A percentile compares a stretch with the other conserved stretches of the same genome.
phyloP scores from a whole-genome alignment of 2,797 vertebrate species.

The Melanotaenia parkinsoni region DNA sequence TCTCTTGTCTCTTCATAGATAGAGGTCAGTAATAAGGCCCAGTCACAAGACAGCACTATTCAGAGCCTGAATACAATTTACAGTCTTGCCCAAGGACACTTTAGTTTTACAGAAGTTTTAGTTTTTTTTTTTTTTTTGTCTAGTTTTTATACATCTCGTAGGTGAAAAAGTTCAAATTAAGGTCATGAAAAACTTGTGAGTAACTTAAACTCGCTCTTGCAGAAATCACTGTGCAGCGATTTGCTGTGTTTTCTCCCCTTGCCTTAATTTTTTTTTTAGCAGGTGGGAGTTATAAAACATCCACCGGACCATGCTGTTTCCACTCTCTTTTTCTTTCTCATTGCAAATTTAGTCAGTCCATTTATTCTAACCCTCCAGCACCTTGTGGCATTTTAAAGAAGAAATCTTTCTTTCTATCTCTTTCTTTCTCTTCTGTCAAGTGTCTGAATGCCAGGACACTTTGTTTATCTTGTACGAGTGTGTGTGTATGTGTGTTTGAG shows the following conservation, averaged over 20 bases:
- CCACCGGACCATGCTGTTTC: conserved; percentile 22
- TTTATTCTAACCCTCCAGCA: conserved; percentile 61
- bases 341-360: conserved; percentile 32
- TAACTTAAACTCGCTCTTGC: conserved; percentile 17
- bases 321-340: conserved; percentile 19
- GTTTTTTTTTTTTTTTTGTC: neutral
- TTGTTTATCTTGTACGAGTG: conserved; percentile 41
- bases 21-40: conserved; percentile 58
- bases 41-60: conserved; percentile 21
- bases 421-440: conserved; percentile 37
- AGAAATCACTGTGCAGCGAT: conserved; percentile 13
- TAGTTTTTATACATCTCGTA: conserved; percentile 9
- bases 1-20: conserved; percentile 46
- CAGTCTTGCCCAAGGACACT: conserved; percentile 44
- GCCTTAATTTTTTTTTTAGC: conserved; percentile 10
- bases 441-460: conserved; percentile 46
- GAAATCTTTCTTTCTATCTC: conserved; percentile 31
- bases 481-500: conserved; percentile 25
- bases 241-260: neutral
- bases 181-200: conserved; percentile 34
- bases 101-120: conserved; percentile 11
- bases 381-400: conserved; percentile 62
- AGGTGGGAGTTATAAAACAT: conserved; percentile 29
- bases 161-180: conserved; percentile 35
- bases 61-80: conserved; percentile 24